These are phyloP conservation scores for Minunthozetes semirufus DNA, from an alignment of 2,888 invertebrate species.

Conservation along the genomic window DNA sequence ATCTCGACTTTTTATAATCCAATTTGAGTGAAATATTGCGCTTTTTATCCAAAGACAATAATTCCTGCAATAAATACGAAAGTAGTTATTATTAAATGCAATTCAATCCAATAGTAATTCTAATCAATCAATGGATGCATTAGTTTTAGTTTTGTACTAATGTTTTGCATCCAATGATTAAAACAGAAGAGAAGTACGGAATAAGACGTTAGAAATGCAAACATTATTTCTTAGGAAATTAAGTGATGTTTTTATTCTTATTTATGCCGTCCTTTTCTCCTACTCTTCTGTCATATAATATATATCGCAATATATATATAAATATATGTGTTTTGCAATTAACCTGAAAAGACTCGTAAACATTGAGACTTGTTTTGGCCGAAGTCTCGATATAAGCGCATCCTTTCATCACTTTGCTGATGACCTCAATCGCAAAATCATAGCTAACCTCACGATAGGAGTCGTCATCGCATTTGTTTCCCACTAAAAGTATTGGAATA, in stretches of 20 bases:
- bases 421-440: conserved; percentile 81
- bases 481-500: conserved; percentile 94
- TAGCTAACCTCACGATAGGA: conserved; percentile 64
- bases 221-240: background rate
- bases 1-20: conserved; percentile 57
- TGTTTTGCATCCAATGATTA: background rate
- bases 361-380: conserved; percentile 98
- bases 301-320: background rate
- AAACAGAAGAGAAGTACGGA: background rate
- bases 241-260: background rate
- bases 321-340: conserved; percentile 11
- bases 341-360: conserved; percentile 77
- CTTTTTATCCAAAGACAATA: conserved; percentile 94
- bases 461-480: conserved; percentile 96
- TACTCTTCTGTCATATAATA: background rate
- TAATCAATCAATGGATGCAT: background rate
- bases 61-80: conserved; percentile 56
- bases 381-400: conserved; percentile 98
- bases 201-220: conserved; percentile 9
- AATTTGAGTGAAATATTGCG: conserved; percentile 86
- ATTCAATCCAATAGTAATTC: background rate
- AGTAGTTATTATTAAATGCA: background rate
- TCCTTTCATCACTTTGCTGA: conserved; percentile 49
- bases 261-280: background rate
- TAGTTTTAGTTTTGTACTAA: background rate